Base-by-base conservation (phyloP, 2,113 vertebrate genomes). In the Eptatretus burgeri region DNA sequence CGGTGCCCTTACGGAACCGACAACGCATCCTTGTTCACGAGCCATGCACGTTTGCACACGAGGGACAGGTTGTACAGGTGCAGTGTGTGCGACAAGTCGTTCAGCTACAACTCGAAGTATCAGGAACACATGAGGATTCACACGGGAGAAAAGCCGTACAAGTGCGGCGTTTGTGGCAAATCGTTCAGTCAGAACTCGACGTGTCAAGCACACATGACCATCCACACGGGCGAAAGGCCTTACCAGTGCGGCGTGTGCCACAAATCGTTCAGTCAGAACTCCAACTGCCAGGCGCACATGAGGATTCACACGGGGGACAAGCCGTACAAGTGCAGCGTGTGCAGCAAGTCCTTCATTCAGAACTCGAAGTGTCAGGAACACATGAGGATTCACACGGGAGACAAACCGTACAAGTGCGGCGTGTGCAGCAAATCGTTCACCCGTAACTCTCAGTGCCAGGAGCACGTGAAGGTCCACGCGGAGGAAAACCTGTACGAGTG, bases 1-100 rank as follows among this genome's bases (percentile, higher is more conserved):
- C n/a, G n/a, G n/a, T n/a, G n/a, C n/a, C n/a, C n/a, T n/a, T n/a
- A n/a, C n/a, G n/a, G n/a, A n/a, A n/a, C n/a, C n/a, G n/a, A n/a
- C n/a, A n/a, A n/a, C n/a, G n/a, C n/a, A n/a, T n/a, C n/a, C n/a
- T n/a, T n/a, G n/a, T n/a, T n/a, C n/a, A n/a, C n/a, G n/a, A 56
- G 52, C 52, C 52, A 56, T 17, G 18, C 14, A 19, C 52, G 52
- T 17, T n/a, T 60, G 56, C 56, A 60, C 56, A 60, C 56, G 12
- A 20, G 56, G n/a, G 56, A 60, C 16, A 60, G 19, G 56, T 20
- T 20, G 56, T 60, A 60, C 56, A n/a, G 56, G n/a, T 60, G 56
- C 56, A n/a, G n/a, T 10, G 56, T 60, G 56, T 60, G 56, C 56
- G 56, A 60, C 56, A 60, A 60, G 56, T 60, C 56, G 56, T 60